A percentile compares a stretch with the other conserved stretches of the same genome.
These are phyloP conservation scores for Petromus typicus DNA, from an alignment of 2,113 vertebrate genomes.

Conservation along the genomic window DNA sequence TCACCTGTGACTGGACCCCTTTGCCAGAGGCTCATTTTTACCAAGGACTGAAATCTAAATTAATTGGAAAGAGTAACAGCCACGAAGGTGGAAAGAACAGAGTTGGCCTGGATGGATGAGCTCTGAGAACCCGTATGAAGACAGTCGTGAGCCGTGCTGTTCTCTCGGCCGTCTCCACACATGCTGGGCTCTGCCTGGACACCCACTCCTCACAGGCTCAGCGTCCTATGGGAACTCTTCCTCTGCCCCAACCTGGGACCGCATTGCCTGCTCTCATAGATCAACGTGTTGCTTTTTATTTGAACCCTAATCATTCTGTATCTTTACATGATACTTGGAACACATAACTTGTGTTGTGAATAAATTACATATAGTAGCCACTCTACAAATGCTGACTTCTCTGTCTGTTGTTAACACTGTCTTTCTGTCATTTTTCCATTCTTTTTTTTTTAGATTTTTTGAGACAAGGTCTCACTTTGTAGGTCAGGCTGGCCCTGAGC, in stretches of 20 bases:
- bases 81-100: background rate
- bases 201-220: background rate
- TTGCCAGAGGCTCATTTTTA: background rate
- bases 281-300: background rate
- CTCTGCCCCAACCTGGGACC: background rate
- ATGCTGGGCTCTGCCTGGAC: background rate
- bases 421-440: background rate
- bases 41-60: slow-evolving; percentile 36
- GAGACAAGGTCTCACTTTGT: too few species aligned
- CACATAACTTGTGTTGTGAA: background rate
- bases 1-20: slow-evolving; percentile 5
- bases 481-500: too few species aligned
- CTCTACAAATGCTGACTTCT: background rate
- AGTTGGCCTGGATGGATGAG: background rate
- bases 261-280: background rate
- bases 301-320: background rate
- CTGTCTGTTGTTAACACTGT: background rate
- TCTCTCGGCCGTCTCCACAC: background rate
- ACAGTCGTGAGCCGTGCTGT: background rate
- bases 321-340: background rate
- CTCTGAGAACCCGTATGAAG: background rate
- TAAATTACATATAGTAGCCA: background rate
- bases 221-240: background rate
- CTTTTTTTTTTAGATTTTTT: too few species aligned
- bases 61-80: slow-evolving; percentile 52